Evolutionary conservation across 2,113 vertebrate species (phyloP), one percentile per base, ranked within the genome.

Genomic region (Falcunculus frontatus): DNA sequence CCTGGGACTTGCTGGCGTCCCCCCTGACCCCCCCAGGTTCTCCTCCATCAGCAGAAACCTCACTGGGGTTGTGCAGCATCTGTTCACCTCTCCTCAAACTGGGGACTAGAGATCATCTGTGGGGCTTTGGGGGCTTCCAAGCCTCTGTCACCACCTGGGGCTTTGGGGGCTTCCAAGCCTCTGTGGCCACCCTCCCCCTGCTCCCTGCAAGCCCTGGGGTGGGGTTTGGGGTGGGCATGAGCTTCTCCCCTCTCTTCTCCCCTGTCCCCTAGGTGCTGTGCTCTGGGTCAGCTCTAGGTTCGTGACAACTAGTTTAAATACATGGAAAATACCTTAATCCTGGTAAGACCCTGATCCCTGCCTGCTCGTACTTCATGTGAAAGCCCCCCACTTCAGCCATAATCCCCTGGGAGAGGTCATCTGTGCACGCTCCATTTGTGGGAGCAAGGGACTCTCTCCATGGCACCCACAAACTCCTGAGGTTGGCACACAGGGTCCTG

Each of bases 301-400:
- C 6, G 4, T 92, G 89, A 94, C 4, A 25, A 64, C 73, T 81
- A 59, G 65, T 93, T 94, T 74, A 92, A 90, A 96, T 62, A 55
- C n/a, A 64, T 9, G 19, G 67, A 93, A 95, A 95, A 95, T 91
- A 91, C 49, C 92, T 95, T 92, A 89, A 95, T 87, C 84, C 57
- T 37, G 29, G 75, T 90, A 91, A 94, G 3, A 42, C 62, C 75
- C 72, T 78, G 73, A 92, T 86, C 55, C 60, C 65, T 84, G 41
- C 63, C 72, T 50, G 56, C 72, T 68, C 33, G 2, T 56, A 16
- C 55, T 90, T 52, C 76, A 60, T 0, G 0, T 3, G 2, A 84
- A 41, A 92, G 75, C 46, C 68, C 88, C 60, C 72, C 19, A 39
- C 9, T 70, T 42, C 2, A 7, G 20, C 59, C 63, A 26, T 67